These are phyloP conservation scores for Scaptomyza hsui DNA, from an alignment of 1,140 invertebrate species.

Conservation along the genomic window DNA sequence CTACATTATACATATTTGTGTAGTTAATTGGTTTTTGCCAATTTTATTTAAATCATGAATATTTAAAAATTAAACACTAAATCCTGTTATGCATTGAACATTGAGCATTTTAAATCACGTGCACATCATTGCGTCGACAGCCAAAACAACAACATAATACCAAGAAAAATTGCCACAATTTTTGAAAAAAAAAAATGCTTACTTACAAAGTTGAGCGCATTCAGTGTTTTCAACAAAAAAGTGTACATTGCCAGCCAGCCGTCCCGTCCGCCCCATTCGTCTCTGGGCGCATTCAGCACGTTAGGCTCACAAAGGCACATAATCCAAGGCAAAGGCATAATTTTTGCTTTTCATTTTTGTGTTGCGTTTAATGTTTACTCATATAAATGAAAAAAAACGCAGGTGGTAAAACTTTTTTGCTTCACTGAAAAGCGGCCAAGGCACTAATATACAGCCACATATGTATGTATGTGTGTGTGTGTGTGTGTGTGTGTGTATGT, in stretches of 20 bases:
- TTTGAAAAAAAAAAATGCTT: conserved; percentile 29
- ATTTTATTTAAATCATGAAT: conserved; percentile 3
- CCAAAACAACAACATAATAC: not conserved
- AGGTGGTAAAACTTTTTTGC: conserved; percentile 70
- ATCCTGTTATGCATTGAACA: conserved; percentile 6
- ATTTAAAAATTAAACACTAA: conserved; percentile 19
- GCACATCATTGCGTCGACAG: conserved; percentile 8
- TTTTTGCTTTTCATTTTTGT: conserved; percentile 65
- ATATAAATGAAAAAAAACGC: conserved; percentile 71
- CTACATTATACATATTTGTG: conserved; percentile 1
- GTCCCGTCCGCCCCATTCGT: not conserved
- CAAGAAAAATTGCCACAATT: conserved; percentile 25
- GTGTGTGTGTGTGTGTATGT: conserved; percentile 29
- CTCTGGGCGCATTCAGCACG: conserved; percentile 7
- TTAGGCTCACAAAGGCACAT: conserved; percentile 6
- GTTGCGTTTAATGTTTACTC: conserved; percentile 74
- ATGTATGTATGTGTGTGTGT: not conserved
- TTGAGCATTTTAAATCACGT: conserved; percentile 16
- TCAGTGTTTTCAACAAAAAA: conserved; percentile 20
- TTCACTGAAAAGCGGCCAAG: conserved; percentile 46
- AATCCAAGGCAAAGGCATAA: conserved; percentile 50
- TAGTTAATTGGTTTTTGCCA: not conserved
- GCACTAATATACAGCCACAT: conserved; percentile 20
- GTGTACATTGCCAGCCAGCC: not conserved
- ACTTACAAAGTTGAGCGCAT: conserved; percentile 27